Evolutionary conservation across 2,113 vertebrate genomes (phyloP).

Genomic region (Sterrhoptilus dennistouni): DNA sequence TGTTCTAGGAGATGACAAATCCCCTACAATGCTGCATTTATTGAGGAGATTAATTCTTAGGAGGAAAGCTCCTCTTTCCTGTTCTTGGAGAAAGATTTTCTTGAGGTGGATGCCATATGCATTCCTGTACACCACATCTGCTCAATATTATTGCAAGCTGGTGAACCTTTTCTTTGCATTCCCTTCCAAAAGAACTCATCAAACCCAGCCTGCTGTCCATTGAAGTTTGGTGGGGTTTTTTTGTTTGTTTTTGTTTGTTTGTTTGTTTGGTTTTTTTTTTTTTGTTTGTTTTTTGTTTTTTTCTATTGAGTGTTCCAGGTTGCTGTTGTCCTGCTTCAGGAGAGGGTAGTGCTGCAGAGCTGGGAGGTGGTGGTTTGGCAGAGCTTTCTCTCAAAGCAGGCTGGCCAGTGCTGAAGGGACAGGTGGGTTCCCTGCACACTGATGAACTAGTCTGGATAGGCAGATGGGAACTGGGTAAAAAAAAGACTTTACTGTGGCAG

Average conservation of each 20-base stretch:
- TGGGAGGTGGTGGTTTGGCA: not conserved
- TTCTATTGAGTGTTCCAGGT: not conserved
- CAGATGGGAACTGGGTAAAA: not conserved
- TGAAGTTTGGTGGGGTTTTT: not conserved
- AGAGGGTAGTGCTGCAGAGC: not conserved
- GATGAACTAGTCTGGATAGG: too few relatives aligned
- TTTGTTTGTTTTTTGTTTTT: too few relatives aligned
- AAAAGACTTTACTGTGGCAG: not conserved
- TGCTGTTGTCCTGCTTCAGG: not conserved
- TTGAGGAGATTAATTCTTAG: not conserved
- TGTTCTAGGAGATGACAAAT: not conserved
- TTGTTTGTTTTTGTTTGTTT: too few relatives aligned
- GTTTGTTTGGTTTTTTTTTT: too few relatives aligned
- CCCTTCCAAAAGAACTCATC: not conserved
- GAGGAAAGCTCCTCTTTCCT: not conserved
- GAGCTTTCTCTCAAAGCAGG: not conserved
- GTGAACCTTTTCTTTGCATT: not conserved
- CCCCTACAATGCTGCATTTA: not conserved
- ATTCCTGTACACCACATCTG: not conserved
- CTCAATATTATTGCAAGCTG: not conserved
- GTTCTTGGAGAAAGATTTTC: not conserved
- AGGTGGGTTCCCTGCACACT: not conserved
- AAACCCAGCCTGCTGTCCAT: not conserved
- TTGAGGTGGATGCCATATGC: not conserved
- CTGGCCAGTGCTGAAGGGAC: not conserved